Conservation (phyloP, 2,797 vertebrate species). For the Neosilurus mollespiculum region DNA sequence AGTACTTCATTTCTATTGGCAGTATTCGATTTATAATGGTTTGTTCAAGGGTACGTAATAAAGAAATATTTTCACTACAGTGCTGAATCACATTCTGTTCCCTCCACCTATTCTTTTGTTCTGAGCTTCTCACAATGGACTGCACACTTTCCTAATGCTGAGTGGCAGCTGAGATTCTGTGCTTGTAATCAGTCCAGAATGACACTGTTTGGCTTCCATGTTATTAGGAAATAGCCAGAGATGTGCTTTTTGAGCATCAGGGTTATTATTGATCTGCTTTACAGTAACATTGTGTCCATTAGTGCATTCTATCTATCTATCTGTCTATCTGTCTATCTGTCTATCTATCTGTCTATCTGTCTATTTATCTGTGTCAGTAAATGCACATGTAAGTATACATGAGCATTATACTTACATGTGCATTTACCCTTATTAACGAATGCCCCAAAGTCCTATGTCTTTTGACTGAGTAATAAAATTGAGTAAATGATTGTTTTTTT, state of each 20-base stretch:
- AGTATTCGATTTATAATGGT: not conserved
- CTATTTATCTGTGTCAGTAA: no score
- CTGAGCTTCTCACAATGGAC: slow-evolving; percentile 14
- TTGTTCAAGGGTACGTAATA: not conserved
- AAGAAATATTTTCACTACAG: not conserved
- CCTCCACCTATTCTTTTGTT: slow-evolving; percentile 8
- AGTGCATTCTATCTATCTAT: not conserved
- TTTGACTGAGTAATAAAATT: not conserved
- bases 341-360: not conserved
- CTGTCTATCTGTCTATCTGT: not conserved
- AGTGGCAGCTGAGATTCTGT: slow-evolving; percentile 35
- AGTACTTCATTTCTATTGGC: not conserved
- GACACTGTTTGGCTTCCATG: not conserved
- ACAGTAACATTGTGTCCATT: not conserved
- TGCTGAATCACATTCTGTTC: not conserved
- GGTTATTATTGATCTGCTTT: not conserved
- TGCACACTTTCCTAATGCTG: slow-evolving; percentile 21
- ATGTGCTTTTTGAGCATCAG: slow-evolving; percentile 15
- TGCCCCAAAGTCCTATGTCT: not conserved
- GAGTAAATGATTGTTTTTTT: not conserved
- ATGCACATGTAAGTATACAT: no score
- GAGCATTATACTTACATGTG: no score
- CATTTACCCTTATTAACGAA: not conserved
- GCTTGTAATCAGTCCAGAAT: slow-evolving; percentile 12
- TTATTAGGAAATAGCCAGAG: slow-evolving; percentile 6